A percentile compares a stretch with the other conserved stretches of the same genome.
Evolutionary conservation across 2,797 vertebrate species (phyloP).

Genomic region (Gallinago nigripennis): DNA sequence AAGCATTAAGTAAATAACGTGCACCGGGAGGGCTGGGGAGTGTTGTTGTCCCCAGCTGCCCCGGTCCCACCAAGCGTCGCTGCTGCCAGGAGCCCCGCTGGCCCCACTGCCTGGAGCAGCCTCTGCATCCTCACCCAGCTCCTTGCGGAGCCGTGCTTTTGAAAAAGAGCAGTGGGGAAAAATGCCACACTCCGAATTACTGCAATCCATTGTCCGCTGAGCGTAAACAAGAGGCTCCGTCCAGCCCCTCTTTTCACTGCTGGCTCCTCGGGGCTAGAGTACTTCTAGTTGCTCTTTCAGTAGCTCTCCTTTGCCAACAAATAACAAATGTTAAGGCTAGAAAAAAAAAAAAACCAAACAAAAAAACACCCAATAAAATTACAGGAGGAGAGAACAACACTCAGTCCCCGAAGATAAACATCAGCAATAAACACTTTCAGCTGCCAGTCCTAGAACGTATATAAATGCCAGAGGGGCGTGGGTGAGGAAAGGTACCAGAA

Average conservation of each 20-base stretch:
- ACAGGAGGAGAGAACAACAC: background rate
- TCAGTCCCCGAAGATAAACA: constrained; percentile 10
- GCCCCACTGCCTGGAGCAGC: accelerated
- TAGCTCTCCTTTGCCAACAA: constrained; percentile 12
- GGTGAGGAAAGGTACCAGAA: background rate
- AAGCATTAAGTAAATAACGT: background rate
- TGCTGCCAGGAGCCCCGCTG: background rate
- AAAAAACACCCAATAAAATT: background rate
- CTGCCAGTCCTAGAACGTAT: background rate
- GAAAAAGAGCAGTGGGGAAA: background rate
- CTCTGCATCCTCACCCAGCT: accelerated
- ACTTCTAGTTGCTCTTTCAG: background rate
- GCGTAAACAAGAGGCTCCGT: background rate
- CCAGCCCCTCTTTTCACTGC: background rate
- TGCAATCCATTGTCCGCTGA: background rate
- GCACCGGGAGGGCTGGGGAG: no score
- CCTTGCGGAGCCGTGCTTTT: background rate
- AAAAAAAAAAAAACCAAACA: background rate
- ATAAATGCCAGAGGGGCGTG: background rate
- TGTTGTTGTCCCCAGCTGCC: accelerated
- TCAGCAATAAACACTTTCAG: constrained; percentile 20
- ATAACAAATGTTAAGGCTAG: background rate
- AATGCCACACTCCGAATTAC: background rate
- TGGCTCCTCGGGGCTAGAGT: accelerated
- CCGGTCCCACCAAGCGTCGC: accelerated